phyloP scores from a whole-genome alignment of 2,888 invertebrate species.

The Fabriciana adippe region DNA sequence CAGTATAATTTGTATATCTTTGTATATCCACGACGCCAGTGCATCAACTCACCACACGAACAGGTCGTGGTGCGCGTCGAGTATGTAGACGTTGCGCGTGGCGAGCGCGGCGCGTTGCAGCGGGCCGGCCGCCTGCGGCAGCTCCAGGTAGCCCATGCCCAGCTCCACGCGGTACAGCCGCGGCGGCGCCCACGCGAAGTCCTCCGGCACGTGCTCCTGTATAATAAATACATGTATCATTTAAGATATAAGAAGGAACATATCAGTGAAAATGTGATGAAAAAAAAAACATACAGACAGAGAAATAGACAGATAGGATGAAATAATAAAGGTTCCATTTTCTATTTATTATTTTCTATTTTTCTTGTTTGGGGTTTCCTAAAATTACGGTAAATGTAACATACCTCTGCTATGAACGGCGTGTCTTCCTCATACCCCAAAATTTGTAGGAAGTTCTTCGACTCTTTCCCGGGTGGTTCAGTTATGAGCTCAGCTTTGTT shows the following conservation, averaged over 20 bases:
- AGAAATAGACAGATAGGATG: no score
- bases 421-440: slow-evolving; percentile 83
- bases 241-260: no score
- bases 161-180: slow-evolving; percentile 96
- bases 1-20: no score
- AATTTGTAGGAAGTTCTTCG: slow-evolving; percentile 91
- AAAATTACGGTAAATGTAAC: slow-evolving; percentile 4
- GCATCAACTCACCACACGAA: slow-evolving; percentile 96
- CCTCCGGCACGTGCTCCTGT: slow-evolving; percentile 89
- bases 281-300: no score
- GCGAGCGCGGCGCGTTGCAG: slow-evolving; percentile 90
- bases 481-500: slow-evolving; percentile 95
- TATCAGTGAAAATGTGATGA: no score
- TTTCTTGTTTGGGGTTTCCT: no score
- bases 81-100: slow-evolving; percentile 96
- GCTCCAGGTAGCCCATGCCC: slow-evolving; percentile 98
- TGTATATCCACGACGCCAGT: no score
- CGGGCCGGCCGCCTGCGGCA: slow-evolving; percentile 93
- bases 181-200: slow-evolving; percentile 85
- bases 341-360: no score
- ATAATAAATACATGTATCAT: neutral
- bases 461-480: slow-evolving; percentile 91
- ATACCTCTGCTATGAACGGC: slow-evolving; percentile 67
- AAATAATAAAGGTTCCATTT: no score
- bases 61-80: slow-evolving; percentile 96